Conservation (phyloP, 2,797 vertebrate genomes). For the Esox masquinongy region DNA sequence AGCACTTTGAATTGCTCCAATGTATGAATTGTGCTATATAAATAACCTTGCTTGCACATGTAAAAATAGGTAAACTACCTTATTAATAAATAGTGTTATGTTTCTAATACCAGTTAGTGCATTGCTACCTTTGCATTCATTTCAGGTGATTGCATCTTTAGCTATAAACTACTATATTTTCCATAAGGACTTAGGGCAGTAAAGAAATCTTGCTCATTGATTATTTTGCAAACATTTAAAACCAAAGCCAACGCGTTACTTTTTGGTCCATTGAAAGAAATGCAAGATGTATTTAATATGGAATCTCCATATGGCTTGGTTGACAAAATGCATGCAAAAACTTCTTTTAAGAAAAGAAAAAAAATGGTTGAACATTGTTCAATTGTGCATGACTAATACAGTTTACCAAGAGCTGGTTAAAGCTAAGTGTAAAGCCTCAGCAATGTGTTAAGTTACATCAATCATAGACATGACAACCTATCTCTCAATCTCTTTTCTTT, state of each 20-base stretch:
- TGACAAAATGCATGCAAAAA: not conserved
- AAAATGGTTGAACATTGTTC: not conserved
- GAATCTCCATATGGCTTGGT: not conserved
- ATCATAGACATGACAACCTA: not conserved
- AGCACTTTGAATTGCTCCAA: no score
- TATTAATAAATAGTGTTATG: no score
- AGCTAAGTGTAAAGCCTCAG: not conserved
- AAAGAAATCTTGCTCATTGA: no score
- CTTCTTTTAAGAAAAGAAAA: not conserved
- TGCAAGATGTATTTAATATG: not conserved
- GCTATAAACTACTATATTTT: not conserved
- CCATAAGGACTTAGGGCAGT: not conserved
- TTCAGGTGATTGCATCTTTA: not conserved
- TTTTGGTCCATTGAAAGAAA: not conserved
- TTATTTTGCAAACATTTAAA: no score
- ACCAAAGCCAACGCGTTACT: not conserved
- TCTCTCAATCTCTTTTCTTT: not conserved
- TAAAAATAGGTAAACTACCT: no score
- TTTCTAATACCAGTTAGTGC: not conserved
- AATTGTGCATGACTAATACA: slow-evolving; percentile 13
- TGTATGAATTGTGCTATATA: no score
- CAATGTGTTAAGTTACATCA: not conserved
- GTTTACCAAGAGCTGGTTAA: not conserved
- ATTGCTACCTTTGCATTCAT: not conserved
- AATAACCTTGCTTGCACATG: no score